phyloP scores from a whole-genome alignment of 1,140 invertebrate species.

The Lasaia peninsularis region DNA sequence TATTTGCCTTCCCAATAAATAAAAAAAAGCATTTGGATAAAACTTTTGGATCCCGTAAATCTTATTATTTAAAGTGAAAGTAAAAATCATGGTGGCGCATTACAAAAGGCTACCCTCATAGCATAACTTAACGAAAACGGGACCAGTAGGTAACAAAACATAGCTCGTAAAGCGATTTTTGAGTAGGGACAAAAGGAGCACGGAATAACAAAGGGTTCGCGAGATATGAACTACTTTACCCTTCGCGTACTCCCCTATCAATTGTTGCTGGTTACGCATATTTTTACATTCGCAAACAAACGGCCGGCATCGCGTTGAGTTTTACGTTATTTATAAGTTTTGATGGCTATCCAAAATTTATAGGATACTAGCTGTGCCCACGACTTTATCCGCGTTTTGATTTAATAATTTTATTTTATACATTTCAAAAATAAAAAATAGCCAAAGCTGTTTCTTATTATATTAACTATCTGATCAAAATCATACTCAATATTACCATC shows the following conservation, averaged over 20 bases:
- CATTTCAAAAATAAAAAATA: no score
- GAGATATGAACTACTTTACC: conserved; percentile 57
- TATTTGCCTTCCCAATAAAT: no score
- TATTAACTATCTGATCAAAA: no score
- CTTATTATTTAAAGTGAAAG: conserved; percentile 2
- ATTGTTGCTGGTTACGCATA: conserved; percentile 68
- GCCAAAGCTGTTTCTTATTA: no score
- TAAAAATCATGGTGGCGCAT: conserved; percentile 15
- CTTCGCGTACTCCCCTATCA: conserved; percentile 54
- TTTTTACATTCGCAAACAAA: conserved; percentile 53
- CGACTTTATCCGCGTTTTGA: no score
- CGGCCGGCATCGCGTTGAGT: conserved; percentile 7
- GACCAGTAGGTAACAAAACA: conserved; percentile 64
- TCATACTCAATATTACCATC: no score
- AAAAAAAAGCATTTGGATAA: background rate
- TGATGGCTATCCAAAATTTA: background rate
- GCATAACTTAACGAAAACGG: conserved; percentile 54
- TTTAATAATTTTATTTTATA: no score
- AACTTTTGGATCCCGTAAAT: background rate
- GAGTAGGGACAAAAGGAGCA: conserved; percentile 65
- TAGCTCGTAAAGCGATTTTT: conserved; percentile 60
- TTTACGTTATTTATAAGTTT: background rate
- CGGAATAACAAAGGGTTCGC: conserved; percentile 56
- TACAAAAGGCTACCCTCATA: conserved; percentile 37
- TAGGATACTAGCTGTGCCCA: no score